A percentile compares a stretch with the other conserved stretches of the same genome.
phyloP scores from a whole-genome alignment of 2,888 invertebrate genomes.

The Lordiphosa andalusiaca region DNA sequence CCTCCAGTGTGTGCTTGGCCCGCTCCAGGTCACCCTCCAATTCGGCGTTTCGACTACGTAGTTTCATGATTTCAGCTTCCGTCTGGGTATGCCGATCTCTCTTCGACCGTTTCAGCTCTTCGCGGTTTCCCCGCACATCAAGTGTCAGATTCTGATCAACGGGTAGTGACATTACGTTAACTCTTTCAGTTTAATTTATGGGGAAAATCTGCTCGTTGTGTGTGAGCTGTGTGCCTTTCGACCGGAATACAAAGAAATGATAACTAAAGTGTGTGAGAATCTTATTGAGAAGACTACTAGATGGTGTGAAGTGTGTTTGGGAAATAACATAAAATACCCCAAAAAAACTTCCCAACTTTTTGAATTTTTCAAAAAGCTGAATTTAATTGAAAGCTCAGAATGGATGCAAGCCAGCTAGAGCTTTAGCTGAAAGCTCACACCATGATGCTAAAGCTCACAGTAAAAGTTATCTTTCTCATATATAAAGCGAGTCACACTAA shows the following conservation, averaged over 20 bases:
- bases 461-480: too few relatives aligned
- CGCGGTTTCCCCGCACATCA: neutral
- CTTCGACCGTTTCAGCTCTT: conserved; percentile 16
- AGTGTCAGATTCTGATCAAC: neutral
- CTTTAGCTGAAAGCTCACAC: neutral
- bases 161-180: neutral
- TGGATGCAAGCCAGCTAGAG: neutral
- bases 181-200: neutral
- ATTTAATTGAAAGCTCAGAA: neutral
- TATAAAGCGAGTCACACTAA: too few relatives aligned
- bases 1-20: neutral
- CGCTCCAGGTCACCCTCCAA: conserved; percentile 13
- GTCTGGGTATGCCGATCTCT: neutral
- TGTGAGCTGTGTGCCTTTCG: too few relatives aligned
- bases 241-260: too few relatives aligned
- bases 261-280: too few relatives aligned
- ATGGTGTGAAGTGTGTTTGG: too few relatives aligned
- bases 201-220: neutral
- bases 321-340: too few relatives aligned
- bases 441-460: neutral
- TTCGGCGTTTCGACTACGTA: conserved; percentile 8
- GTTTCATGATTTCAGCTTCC: conserved; percentile 4
- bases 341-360: neutral
- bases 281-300: too few relatives aligned
- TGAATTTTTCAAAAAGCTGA: neutral